These are phyloP conservation scores for Melitaea cinxia DNA, from an alignment of 1,140 invertebrate genomes.

Conservation along the genomic window DNA sequence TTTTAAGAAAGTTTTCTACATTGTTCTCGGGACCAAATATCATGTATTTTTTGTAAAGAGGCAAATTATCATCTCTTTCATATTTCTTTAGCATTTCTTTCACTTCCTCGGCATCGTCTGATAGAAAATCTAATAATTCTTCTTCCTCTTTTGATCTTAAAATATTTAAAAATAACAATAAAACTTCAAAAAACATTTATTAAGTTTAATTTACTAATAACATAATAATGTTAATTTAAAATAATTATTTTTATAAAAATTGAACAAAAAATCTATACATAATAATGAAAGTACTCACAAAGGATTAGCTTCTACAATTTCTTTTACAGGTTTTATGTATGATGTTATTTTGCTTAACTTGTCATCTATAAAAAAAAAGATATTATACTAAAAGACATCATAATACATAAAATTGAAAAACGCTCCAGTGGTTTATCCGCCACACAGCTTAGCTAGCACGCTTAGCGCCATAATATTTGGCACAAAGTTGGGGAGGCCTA, in stretches of 20 bases:
- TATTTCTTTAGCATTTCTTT: conserved; percentile 43
- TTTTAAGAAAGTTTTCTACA: conserved; percentile 63
- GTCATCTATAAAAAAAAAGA: conserved; percentile 50
- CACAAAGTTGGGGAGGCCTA: too few species aligned
- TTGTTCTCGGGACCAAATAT: conserved; percentile 63
- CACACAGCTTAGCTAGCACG: too few species aligned
- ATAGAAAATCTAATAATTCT: conserved; percentile 49
- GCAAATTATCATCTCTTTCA: conserved; percentile 51
- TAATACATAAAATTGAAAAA: neutral
- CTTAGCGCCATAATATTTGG: too few species aligned
- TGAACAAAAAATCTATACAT: neutral
- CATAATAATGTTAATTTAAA: conserved; percentile 6
- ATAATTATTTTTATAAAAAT: neutral
- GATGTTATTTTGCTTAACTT: conserved; percentile 54
- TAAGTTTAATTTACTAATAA: neutral
- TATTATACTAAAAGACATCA: neutral
- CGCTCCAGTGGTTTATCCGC: too few species aligned
- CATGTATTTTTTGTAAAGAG: conserved; percentile 65
- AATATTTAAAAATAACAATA: conserved; percentile 7
- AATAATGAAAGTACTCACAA: conserved; percentile 52
- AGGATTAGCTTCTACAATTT: conserved; percentile 46
- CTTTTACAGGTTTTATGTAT: conserved; percentile 53
- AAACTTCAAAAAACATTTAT: neutral
- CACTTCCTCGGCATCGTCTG: conserved; percentile 37
- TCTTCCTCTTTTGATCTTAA: conserved; percentile 58